Conservation (phyloP, 2,113 vertebrate species). For the Anser cygnoides region DNA sequence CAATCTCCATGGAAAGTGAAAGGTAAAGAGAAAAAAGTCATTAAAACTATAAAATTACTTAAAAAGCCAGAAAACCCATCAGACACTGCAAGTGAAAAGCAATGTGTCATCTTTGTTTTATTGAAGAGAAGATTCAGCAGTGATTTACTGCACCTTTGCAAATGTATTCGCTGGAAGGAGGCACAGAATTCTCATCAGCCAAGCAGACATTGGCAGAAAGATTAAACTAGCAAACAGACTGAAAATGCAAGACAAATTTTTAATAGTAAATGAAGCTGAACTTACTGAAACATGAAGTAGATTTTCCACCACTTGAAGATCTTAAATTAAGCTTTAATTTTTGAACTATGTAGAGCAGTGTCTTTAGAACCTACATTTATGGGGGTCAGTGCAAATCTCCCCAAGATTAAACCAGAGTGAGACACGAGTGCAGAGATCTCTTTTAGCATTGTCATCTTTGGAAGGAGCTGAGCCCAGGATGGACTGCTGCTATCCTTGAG, state of each 20-base stretch:
- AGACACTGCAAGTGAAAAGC: background rate
- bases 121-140: background rate
- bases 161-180: conserved; percentile 16
- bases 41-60: background rate
- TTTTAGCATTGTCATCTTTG: background rate
- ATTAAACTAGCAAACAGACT: conserved; percentile 32
- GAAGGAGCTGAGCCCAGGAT: background rate
- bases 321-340: background rate
- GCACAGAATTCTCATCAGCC: conserved; percentile 1
- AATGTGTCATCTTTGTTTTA: background rate
- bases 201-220: conserved; percentile 43
- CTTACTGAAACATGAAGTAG: background rate
- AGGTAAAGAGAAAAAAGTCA: background rate
- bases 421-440: background rate
- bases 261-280: background rate
- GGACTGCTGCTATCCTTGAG: background rate
- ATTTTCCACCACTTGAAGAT: conserved; percentile 11
- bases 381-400: background rate
- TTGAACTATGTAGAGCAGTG: background rate
- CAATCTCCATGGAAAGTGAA: background rate
- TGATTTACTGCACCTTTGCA: conserved; percentile 9
- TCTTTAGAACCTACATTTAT: background rate
- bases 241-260: background rate
- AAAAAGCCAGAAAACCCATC: background rate
- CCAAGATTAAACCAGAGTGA: background rate